Evolutionary conservation across 2,797 vertebrate species (phyloP), one percentile per base, ranked within the genome.

Genomic region (Gila robusta): DNA sequence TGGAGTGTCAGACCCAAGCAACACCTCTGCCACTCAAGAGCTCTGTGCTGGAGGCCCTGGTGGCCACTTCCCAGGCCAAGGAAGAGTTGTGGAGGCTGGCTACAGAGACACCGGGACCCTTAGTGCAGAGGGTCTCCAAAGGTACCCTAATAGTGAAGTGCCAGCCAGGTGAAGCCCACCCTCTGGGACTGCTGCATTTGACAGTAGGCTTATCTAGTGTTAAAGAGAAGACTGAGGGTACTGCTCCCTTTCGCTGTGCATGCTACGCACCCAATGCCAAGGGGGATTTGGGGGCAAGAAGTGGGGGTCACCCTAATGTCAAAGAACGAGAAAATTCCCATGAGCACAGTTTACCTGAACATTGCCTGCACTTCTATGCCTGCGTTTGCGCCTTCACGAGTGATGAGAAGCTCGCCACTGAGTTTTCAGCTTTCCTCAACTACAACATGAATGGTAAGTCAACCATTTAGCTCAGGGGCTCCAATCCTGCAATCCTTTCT

Each of bases 381-480:
- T 99, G 98, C n/a, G 92, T 98, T 83, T 98, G 97, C n/a, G 97
- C 98, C 85, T 97, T 99, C 6, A 95, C 96, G 72, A 98, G 97
- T 1, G 97, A 99, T 0, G 97, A 97, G 47, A 95, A 96, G 72
- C 93, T 99, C 92, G 94, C 96, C 0, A 93, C 94, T 54, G 97
- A 99, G 92, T 98, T 98, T 23, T 93, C 96, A 0, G 94, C 95
- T 16, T 97, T 98, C 93, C 96, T 98, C 82, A 92, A 90, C 91
- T 94, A 92, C 35, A 94, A 94, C 9, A 87, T 93, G 0, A 92
- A 88, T 0, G 96, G 97, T 98, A 95, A 81, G 95, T 47, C 26
- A 14, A 28, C 9, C 2, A 44, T 87, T 70, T 56, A 19, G 16
- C 2, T 59, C 6, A 41, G 64, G 52, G 37, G 14, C 7, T 41